A percentile compares a stretch with the other conserved stretches of the same genome.
phyloP scores from a whole-genome alignment of 2,888 invertebrate species.

The Watsonalla cultraria region DNA sequence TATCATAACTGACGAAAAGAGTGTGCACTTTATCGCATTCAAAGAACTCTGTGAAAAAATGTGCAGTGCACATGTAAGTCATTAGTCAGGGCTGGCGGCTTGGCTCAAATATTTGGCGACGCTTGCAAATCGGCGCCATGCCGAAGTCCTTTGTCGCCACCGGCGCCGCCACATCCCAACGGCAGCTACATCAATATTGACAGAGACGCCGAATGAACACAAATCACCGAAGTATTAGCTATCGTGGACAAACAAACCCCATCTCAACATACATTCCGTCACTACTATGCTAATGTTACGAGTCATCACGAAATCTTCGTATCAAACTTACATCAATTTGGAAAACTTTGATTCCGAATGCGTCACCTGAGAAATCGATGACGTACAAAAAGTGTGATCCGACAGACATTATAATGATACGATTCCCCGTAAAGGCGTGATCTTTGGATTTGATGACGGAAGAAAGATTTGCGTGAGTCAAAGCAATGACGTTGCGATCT shows the following conservation, averaged over 20 bases:
- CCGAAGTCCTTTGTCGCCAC: slow-evolving; percentile 41
- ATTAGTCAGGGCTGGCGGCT: slow-evolving; percentile 61
- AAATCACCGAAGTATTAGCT: slow-evolving; percentile 73
- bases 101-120: slow-evolving; percentile 68
- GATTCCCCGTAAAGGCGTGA: not conserved
- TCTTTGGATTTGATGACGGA: not conserved
- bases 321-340: not conserved
- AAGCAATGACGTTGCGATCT: not conserved
- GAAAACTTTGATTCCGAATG: no score
- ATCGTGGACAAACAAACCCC: slow-evolving; percentile 17
- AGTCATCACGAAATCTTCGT: not conserved
- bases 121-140: slow-evolving; percentile 69
- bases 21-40: slow-evolving; percentile 36
- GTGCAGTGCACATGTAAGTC: slow-evolving; percentile 62
- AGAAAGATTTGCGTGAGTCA: not conserved
- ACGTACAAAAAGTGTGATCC: not conserved
- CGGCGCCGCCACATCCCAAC: slow-evolving; percentile 42
- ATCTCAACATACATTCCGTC: slow-evolving; percentile 5
- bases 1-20: slow-evolving; percentile 13
- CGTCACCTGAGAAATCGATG: not conserved
- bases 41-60: slow-evolving; percentile 36
- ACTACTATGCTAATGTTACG: slow-evolving; percentile 6
- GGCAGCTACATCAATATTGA: slow-evolving; percentile 71
- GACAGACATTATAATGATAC: not conserved
- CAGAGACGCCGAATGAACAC: slow-evolving; percentile 66